Evolutionary conservation across 2,113 vertebrate species (phyloP), one percentile per base, ranked within the genome.

Genomic region (Orycteropus afer): DNA sequence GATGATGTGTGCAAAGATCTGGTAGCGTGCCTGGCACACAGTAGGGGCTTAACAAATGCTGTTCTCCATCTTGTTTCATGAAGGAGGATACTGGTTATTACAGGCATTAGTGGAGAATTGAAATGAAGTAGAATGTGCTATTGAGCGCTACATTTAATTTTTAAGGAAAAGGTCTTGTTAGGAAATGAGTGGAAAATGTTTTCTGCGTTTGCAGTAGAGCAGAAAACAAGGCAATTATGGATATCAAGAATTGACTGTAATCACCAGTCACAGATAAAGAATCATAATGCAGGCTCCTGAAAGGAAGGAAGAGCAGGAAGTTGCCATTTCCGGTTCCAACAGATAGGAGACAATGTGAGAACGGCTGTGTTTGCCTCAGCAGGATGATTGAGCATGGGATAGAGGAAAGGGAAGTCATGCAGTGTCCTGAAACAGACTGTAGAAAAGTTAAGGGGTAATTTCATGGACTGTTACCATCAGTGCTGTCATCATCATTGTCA

Each of bases 151-250:
- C 32, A 76, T 80, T 95, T 92, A 89, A 80, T 79, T 87, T 29
- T 9, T 9, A 2, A 77, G 79, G 69, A 71, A 3, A 63, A 96
- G 34, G 20, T 81, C 71, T 79, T 27, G 2, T 91, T 95, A 92
- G 79, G 94, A 96, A 96, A 89, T 86, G 86, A 95, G 86, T 77
- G 53, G 89, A 69, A 95, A 96, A 89, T 69, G 18, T 97, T 88
- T n/a, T 96, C 76, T 92, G 74, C 79, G 8, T 94, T 96, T 97
- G 85, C 93, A 97, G 25, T 69, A 91, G 94, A 97, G 95, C 93
- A 97, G 95, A 96, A 97, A 97, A 95, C 87, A 96, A 95, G 96
- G 90, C 74, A 84, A 95, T 97, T 96, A 96, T 51, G 57, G 82
- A 82, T 74, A 90, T 86, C 65, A 86, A 88, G 90, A 96, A 92